Evolutionary conservation across 2,888 invertebrate genomes (phyloP).

Genomic region (Agriotes lineatus): DNA sequence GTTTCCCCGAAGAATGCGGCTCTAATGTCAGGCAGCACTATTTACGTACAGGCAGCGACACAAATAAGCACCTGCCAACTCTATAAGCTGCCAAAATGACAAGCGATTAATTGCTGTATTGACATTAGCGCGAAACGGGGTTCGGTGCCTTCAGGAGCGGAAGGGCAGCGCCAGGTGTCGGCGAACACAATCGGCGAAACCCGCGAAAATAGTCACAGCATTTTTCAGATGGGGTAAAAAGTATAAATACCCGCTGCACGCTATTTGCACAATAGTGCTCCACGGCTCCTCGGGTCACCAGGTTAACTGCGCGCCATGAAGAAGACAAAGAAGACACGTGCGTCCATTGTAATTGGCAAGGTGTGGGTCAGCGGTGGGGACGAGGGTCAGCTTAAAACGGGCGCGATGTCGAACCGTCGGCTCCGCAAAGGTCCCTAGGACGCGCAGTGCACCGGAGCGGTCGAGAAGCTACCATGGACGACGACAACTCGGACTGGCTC

Average conservation of each 20-base stretch:
- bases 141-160: conserved; percentile 23
- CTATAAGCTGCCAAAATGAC: conserved; percentile 52
- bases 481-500: conserved; percentile 58
- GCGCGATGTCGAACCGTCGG: conserved; percentile 57
- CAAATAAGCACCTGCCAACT: conserved; percentile 58
- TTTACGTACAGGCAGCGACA: conserved; percentile 57
- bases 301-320: neutral
- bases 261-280: neutral
- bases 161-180: neutral
- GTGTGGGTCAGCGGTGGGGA: conserved; percentile 56
- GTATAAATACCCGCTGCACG: conserved; percentile 34
- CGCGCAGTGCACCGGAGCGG: conserved; percentile 39
- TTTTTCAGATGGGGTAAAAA: conserved; percentile 28
- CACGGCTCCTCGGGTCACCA: neutral
- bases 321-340: conserved; percentile 47
- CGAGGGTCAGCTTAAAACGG: conserved; percentile 60
- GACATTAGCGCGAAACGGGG: conserved; percentile 56
- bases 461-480: conserved; percentile 48
- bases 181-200: neutral
- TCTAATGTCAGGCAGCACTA: conserved; percentile 50
- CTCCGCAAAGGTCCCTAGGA: conserved; percentile 52
- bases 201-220: conserved; percentile 44
- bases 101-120: conserved; percentile 55
- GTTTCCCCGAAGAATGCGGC: conserved; percentile 22
- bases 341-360: conserved; percentile 59